These are phyloP conservation scores for Drosophila leontia DNA, from an alignment of 1,140 invertebrate species.

Conservation along the genomic window DNA sequence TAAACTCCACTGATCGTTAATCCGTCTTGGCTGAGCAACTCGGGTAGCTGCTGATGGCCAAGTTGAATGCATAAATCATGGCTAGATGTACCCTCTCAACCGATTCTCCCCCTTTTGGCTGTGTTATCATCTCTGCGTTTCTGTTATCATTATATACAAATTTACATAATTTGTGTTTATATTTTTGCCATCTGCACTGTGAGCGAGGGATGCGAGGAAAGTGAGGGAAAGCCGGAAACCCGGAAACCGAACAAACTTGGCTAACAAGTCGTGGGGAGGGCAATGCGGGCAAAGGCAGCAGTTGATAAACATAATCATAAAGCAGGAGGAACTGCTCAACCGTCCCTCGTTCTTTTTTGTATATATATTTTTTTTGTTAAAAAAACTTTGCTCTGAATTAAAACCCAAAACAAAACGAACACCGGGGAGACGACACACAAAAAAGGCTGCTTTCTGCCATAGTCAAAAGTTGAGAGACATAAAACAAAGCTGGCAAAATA, in stretches of 20 bases:
- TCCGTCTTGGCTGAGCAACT: constrained; percentile 28
- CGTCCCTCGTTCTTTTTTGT: neutral
- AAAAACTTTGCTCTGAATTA: constrained; percentile 70
- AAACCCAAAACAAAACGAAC: constrained; percentile 51
- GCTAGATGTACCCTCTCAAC: constrained; percentile 14
- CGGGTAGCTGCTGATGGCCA: neutral
- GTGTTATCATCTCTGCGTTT: constrained; percentile 33
- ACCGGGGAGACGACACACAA: constrained; percentile 30
- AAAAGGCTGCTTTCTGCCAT: constrained; percentile 22
- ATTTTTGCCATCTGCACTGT: constrained; percentile 51
- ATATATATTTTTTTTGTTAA: neutral
- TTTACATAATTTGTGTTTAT: constrained; percentile 79
- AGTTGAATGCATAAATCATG: constrained; percentile 50
- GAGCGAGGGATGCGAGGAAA: neutral
- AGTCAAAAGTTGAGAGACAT: constrained; percentile 67
- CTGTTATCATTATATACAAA: constrained; percentile 78
- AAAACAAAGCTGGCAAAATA: constrained; percentile 70
- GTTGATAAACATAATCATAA: constrained; percentile 77
- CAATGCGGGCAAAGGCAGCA: neutral
- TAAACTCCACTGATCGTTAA: constrained; percentile 16
- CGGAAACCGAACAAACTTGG: constrained; percentile 11
- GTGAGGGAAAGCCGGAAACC: neutral
- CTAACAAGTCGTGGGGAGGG: constrained; percentile 1
- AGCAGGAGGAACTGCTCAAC: constrained; percentile 52
- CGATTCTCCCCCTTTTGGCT: constrained; percentile 5